These are phyloP conservation scores for Petromus typicus DNA, from an alignment of 2,113 vertebrate species.

Conservation along the genomic window DNA sequence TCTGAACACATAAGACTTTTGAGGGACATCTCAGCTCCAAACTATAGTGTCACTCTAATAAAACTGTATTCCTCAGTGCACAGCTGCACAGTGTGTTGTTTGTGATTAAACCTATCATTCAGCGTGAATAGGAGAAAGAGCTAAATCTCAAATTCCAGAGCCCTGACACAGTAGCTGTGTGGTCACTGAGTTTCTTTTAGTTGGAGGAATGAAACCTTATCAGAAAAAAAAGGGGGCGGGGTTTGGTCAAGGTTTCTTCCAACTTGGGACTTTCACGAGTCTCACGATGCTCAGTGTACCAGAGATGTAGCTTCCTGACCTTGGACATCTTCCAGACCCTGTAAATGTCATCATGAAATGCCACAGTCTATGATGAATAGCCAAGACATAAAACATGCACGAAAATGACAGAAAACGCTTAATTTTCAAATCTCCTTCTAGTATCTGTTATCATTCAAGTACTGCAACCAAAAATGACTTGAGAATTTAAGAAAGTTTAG, in stretches of 20 bases:
- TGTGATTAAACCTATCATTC: background rate
- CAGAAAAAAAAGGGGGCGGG: background rate
- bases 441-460: background rate
- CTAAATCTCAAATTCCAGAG: background rate
- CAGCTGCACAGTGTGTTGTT: background rate
- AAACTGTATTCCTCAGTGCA: background rate
- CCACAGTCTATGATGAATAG: background rate
- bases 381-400: background rate
- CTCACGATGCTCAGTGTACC: background rate
- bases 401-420: background rate
- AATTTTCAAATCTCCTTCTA: background rate
- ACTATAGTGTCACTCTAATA: background rate
- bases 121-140: background rate
- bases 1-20: background rate
- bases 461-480: background rate
- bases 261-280: background rate
- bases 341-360: background rate
- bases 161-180: background rate
- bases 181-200: background rate
- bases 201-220: background rate
- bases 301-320: no score
- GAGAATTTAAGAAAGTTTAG: conserved; percentile 4
- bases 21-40: background rate
- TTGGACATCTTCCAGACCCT: background rate
- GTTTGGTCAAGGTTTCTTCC: background rate